Evolutionary conservation across 1,140 invertebrate genomes (phyloP), one percentile per base, ranked within the genome.

Genomic region (Lerema accius): DNA sequence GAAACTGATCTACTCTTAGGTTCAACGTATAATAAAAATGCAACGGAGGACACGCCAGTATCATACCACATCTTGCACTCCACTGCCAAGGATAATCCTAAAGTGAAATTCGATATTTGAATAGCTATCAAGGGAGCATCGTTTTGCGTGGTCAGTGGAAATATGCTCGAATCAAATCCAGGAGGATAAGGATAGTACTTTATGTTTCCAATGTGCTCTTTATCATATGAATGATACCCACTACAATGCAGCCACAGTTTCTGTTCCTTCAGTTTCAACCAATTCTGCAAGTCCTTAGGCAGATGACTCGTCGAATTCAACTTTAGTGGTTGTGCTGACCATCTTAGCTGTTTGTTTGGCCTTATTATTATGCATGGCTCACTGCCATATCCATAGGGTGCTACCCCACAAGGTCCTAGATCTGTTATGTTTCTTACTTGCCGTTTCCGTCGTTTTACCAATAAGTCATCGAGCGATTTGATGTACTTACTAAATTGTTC

Each of bases 1-100:
- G 14, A 39, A 58, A 26, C 17, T 32, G 15, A 26, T 67, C 58
- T 46, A 58, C 11, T 68, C 40, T 72, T 68, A 51, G 77, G 70
- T 46, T 74, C 71, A 17, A 86, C 84, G 39, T 82, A 87, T 4
- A 90, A 43, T 45, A 87, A 39, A 73, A 88, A 90, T 14, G 73
- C 55, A 7, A 78, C 43, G 11, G 73, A 64, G 5, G 87, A 84
- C 0, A 74, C 63, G 0, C 80, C 82, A 17, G 59, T 64, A 9
- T 84, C 75, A 40, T 84, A 84, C 76, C 79, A 90, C 11, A 90
- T 63, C 32, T 78, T 86, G 45, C 87, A 90, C 50, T 88, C 59
- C 23, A 90, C 42, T 3, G 75, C 73, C 14, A 90, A 43, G 0
- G 87, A 86, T 17, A 86, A 53, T 6, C 82, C 84, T n/a, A 76